These are phyloP conservation scores for Phania funesta DNA, from an alignment of 2,888 invertebrate genomes.

Conservation along the genomic window DNA sequence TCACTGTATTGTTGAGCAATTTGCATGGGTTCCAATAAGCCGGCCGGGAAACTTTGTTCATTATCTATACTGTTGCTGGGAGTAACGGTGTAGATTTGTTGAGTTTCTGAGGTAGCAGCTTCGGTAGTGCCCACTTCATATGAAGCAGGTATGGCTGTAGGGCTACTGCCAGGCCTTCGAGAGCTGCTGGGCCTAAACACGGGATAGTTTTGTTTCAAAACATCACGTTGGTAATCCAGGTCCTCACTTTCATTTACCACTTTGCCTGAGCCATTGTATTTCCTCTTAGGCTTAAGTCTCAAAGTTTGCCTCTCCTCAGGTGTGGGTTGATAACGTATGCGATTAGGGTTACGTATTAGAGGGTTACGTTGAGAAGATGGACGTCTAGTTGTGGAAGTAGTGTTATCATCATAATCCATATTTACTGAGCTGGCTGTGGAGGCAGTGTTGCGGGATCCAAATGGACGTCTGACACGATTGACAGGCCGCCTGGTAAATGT, in stretches of 20 bases:
- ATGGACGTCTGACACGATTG: constrained; percentile 80
- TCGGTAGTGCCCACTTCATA: constrained; percentile 75
- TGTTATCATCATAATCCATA: constrained; percentile 54
- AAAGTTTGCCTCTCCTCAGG: constrained; percentile 79
- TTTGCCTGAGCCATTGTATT: constrained; percentile 71
- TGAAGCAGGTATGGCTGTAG: constrained; percentile 75
- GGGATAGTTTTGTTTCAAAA: constrained; percentile 84
- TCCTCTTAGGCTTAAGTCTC: constrained; percentile 75
- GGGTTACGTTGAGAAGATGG: constrained; percentile 74
- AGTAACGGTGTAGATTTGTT: constrained; percentile 78
- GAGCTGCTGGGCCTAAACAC: constrained; percentile 81
- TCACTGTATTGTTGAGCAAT: constrained; percentile 79
- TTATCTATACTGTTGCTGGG: constrained; percentile 75
- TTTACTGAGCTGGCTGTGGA: constrained; percentile 52
- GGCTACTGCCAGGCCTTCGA: constrained; percentile 75
- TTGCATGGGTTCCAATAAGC: constrained; percentile 78
- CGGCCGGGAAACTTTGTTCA: constrained; percentile 73
- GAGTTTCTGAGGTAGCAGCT: constrained; percentile 74
- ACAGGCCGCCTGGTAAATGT: constrained; percentile 75
- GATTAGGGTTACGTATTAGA: constrained; percentile 78
- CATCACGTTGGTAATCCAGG: constrained; percentile 84
- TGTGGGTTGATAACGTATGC: constrained; percentile 79
- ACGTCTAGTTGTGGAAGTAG: constrained; percentile 72
- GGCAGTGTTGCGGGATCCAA: constrained; percentile 72
- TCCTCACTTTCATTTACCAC: constrained; percentile 76